Percentiles rank a stretch among this genome's conserved stretches.
phyloP scores from a whole-genome alignment of 2,797 vertebrate genomes.

The Paratrypauchen microcephalus region DNA sequence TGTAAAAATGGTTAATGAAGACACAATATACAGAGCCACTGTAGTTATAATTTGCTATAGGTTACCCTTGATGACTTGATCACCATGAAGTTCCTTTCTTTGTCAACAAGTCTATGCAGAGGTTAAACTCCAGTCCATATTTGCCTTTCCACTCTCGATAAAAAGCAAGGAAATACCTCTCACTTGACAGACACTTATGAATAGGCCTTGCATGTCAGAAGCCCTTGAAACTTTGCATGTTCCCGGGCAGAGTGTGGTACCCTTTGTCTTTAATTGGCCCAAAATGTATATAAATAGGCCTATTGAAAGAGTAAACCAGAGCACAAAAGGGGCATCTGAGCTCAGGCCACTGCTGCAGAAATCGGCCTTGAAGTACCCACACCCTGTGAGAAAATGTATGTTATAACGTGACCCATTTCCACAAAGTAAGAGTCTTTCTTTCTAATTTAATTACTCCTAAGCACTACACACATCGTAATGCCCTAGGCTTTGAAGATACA shows the following conservation, averaged over 20 bases:
- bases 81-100: not conserved
- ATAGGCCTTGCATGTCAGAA: slow-evolving; percentile 30
- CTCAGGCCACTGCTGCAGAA: slow-evolving; percentile 31
- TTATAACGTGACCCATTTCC: slow-evolving; percentile 20
- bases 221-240: slow-evolving; percentile 22
- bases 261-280: slow-evolving; percentile 52
- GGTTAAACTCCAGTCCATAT: slow-evolving; percentile 31
- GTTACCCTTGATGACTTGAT: not conserved
- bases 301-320: slow-evolving; percentile 43
- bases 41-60: not conserved
- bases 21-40: not conserved
- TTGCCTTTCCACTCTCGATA: slow-evolving; percentile 31
- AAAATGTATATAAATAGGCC: slow-evolving; percentile 62
- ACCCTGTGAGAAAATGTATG: slow-evolving; percentile 14
- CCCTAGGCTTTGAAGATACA: slow-evolving; percentile 61
- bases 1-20: not conserved
- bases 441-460: slow-evolving; percentile 32
- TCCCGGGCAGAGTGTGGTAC: slow-evolving; percentile 20
- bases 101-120: not conserved
- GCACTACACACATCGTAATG: slow-evolving; percentile 44
- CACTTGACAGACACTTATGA: slow-evolving; percentile 46
- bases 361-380: slow-evolving; percentile 42
- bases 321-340: slow-evolving; percentile 56
- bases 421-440: slow-evolving; percentile 29
- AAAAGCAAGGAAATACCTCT: slow-evolving; percentile 51